Conservation (phyloP, 2,797 vertebrate genomes). For the Morus bassanus region DNA sequence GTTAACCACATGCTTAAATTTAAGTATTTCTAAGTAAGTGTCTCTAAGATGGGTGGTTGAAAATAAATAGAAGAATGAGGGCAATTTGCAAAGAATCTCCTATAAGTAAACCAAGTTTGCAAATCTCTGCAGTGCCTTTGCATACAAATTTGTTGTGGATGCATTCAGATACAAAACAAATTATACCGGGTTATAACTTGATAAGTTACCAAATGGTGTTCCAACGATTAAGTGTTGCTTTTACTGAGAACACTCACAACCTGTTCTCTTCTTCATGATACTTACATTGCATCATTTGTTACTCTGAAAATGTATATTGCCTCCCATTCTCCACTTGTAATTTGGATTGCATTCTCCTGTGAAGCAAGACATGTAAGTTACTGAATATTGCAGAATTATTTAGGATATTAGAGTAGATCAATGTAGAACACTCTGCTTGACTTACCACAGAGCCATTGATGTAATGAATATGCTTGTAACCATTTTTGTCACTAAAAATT, state of each 20-base stretch:
- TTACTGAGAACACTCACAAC: conserved; percentile 6
- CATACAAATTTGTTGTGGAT: not conserved
- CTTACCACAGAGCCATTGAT: conserved; percentile 82
- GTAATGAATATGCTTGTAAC: conserved; percentile 96
- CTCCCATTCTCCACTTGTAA: conserved; percentile 96
- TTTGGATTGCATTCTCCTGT: conserved; percentile 85
- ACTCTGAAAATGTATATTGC: conserved; percentile 92
- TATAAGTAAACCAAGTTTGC: not conserved
- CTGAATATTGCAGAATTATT: conserved; percentile 59
- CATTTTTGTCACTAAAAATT: conserved; percentile 89
- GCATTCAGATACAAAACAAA: not conserved
- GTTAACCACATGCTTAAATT: not conserved
- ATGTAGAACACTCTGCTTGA: conserved; percentile 47
- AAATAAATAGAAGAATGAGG: not conserved
- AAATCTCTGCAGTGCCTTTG: not conserved
- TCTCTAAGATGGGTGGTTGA: not conserved
- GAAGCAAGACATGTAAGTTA: conserved; percentile 57
- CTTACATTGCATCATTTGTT: conserved; percentile 91
- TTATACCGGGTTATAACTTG: not conserved
- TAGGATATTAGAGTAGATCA: conserved; percentile 46
- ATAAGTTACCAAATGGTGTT: not conserved
- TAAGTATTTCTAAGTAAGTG: not conserved
- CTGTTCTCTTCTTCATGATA: conserved; percentile 30
- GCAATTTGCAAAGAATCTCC: conserved; percentile 1
- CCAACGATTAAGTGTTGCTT: not conserved